phyloP scores from a whole-genome alignment of 2,888 invertebrate species.

The Leucophenga montana region DNA sequence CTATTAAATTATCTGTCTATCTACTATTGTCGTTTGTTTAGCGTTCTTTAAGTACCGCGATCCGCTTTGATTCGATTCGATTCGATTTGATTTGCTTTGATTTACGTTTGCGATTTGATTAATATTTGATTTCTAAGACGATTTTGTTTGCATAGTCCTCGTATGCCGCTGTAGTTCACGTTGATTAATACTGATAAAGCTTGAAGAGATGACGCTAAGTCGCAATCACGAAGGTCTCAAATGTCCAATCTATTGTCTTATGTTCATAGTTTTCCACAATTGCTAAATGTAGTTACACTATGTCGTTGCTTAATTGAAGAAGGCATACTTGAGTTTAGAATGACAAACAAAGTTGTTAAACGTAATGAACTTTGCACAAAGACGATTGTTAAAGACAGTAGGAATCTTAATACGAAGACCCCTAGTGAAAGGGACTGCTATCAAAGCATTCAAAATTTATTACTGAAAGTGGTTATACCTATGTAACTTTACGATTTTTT shows the following conservation, averaged over 20 bases:
- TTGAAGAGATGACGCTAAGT: constrained; percentile 40
- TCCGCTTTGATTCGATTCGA: constrained; percentile 39
- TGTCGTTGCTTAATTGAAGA: too few relatives aligned
- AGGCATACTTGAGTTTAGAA: too few relatives aligned
- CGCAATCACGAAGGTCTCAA: too few relatives aligned
- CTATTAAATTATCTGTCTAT: background rate
- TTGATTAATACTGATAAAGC: constrained; percentile 65
- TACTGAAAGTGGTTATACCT: too few relatives aligned
- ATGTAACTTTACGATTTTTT: too few relatives aligned
- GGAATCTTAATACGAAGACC: too few relatives aligned
- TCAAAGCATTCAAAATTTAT: too few relatives aligned
- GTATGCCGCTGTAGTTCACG: constrained; percentile 59
- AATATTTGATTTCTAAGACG: constrained; percentile 58
- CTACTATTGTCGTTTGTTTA: constrained; percentile 33
- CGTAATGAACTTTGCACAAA: too few relatives aligned
- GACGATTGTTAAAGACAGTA: too few relatives aligned
- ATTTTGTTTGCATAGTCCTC: constrained; percentile 65
- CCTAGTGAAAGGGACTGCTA: too few relatives aligned
- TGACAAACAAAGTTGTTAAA: too few relatives aligned
- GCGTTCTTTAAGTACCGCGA: constrained; percentile 23
- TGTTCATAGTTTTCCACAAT: background rate
- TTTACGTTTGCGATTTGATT: constrained; percentile 59
- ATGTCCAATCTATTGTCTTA: constrained; percentile 28
- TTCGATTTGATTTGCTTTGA: constrained; percentile 20
- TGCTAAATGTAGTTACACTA: too few relatives aligned